Evolutionary conservation across 2,888 invertebrate genomes (phyloP).

Genomic region (Lepidochitona cinerea): DNA sequence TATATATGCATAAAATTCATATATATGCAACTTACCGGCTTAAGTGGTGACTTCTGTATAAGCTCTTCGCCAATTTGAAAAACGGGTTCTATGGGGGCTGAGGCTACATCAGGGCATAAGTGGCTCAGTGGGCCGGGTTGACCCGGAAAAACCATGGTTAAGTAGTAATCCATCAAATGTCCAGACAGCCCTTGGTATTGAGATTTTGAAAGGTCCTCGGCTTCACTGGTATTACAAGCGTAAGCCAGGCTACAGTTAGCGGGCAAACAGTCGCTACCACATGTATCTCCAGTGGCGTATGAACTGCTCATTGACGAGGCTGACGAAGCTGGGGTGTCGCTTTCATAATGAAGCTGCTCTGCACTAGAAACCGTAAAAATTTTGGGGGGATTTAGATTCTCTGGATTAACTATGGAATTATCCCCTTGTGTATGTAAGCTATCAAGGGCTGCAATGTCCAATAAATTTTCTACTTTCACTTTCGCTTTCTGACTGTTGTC

Average conservation of each 20-base stretch:
- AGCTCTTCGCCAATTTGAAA: background rate
- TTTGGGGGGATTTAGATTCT: too few relatives aligned
- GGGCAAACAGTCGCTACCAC: background rate
- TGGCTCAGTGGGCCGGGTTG: background rate
- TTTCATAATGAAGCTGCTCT: too few relatives aligned
- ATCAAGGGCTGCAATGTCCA: too few relatives aligned
- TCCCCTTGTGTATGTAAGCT: too few relatives aligned
- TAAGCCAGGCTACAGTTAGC: background rate
- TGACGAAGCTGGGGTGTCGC: background rate
- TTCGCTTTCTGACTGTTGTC: too few relatives aligned
- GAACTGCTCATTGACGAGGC: background rate
- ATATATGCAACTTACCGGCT: too few relatives aligned
- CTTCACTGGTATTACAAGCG: background rate
- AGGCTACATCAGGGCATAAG: background rate
- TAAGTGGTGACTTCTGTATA: background rate
- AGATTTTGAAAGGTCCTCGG: background rate
- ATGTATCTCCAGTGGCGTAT: background rate
- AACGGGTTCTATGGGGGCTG: background rate
- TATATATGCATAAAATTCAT: too few relatives aligned
- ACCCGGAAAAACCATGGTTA: slow-evolving; percentile 4
- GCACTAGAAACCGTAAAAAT: too few relatives aligned
- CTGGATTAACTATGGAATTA: too few relatives aligned
- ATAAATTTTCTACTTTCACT: too few relatives aligned
- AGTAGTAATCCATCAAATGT: background rate
- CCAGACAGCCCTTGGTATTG: background rate